A percentile compares a stretch with the other conserved stretches of the same genome.
Evolutionary conservation across 2,797 vertebrate species (phyloP).

Genomic region (Peromyscus nudipes): DNA sequence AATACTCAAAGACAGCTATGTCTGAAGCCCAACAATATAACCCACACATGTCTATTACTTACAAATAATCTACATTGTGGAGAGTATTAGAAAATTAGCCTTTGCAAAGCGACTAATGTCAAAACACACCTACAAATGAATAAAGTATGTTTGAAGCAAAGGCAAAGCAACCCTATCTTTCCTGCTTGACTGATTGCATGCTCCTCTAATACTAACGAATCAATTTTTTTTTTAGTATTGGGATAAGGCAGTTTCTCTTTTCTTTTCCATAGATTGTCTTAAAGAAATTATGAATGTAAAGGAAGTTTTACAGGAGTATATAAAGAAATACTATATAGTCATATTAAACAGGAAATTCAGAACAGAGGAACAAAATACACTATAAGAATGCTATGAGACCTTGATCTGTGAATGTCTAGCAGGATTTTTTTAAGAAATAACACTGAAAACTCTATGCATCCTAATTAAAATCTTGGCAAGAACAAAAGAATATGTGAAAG

Average conservation of each 20-base stretch:
- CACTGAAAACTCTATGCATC: neutral
- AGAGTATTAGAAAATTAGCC: neutral
- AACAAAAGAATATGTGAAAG: constrained; percentile 19
- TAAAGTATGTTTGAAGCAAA: neutral
- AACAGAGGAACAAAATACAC: neutral
- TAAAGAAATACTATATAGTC: neutral
- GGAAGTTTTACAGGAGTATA: neutral
- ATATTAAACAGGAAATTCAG: neutral
- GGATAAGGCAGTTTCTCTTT: neutral
- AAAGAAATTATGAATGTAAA: neutral
- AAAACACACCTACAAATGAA: neutral
- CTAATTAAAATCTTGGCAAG: constrained; percentile 59
- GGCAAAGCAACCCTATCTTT: neutral
- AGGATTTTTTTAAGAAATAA: neutral
- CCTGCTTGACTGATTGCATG: neutral
- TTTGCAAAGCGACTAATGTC: neutral
- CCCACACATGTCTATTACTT: neutral
- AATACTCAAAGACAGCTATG: neutral
- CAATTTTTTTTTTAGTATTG: too few relatives aligned
- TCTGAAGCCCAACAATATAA: neutral
- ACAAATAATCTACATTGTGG: neutral
- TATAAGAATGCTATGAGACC: neutral
- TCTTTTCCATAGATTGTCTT: neutral
- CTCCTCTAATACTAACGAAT: neutral
- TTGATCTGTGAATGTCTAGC: neutral